Base-by-base conservation (phyloP, 2,797 vertebrate species). In the Huso huso region DNA sequence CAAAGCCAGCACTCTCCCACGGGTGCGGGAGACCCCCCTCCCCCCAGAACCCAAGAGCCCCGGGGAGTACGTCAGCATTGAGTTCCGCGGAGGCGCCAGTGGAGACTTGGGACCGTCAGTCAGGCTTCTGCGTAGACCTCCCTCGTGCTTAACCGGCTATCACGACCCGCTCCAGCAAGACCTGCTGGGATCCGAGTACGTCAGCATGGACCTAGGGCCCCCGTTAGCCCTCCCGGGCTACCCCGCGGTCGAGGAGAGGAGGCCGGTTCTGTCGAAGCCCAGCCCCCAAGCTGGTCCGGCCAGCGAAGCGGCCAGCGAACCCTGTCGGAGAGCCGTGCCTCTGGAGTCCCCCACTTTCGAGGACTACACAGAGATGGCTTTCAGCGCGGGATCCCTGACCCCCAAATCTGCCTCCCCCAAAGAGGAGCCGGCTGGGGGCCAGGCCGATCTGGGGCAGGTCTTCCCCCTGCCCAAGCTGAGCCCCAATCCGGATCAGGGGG, bases 1-100 rank as follows among this genome's bases (percentile, higher is more conserved):
- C 60, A 90, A 90, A 76, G 87, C 91, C 9, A 90, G 87, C 75
- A 92, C 88, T 49, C 82, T 92, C 67, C 88, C 89, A 0, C 80
- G 89, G 66, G 88, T 90, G 37, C 87, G 88, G 50, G 88, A 90
- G 64, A 86, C 85, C 37, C 88, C 90, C 0, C 57, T 86, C 10
- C 83, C 79, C 7, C 74, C 77, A 6, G 90, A 92, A 72, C 89
- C 90, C 6, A 90, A 89, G 71, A 93, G 87, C 70, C 86, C 86
- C 0, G 87, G 89, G 23, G 90, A 93, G 51, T 91, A 92, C 8
- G 85, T 91, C 68, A 87, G 85, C 78, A 92, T 91, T 51, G 81
- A 90, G 71, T 89, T 86, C 53, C 78, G 83, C 12, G 84, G 83
- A 23, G 81, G 85, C n/a, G 75, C 65, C 68, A 60, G 65, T 68